Percentiles rank a stretch among this genome's conserved stretches.
Evolutionary conservation across 2,113 vertebrate genomes (phyloP).

Genomic region (Engraulis encrasicolus): DNA sequence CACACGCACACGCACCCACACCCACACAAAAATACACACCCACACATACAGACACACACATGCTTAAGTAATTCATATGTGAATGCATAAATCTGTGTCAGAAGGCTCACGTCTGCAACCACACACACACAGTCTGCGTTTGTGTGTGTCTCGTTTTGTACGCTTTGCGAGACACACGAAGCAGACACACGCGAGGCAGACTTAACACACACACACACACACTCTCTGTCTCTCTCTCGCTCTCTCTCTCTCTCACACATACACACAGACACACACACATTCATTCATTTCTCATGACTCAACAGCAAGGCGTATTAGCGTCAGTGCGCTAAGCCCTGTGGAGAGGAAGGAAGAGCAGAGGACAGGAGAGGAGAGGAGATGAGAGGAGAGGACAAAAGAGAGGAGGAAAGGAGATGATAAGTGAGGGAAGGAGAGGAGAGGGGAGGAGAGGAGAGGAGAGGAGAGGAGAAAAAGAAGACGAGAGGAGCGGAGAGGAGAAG

Average conservation of each 20-base stretch:
- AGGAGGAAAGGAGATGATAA: no score
- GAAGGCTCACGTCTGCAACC: background rate
- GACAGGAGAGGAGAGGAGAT: background rate
- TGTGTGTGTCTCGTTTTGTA: background rate
- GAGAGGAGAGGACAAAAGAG: no score
- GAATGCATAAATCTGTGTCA: background rate
- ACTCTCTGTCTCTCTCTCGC: no score
- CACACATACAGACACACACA: constrained; percentile 1
- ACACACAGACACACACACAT: no score
- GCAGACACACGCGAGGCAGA: background rate
- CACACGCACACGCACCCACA: background rate
- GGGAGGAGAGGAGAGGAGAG: no score
- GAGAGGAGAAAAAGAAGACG: no score
- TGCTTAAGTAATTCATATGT: background rate
- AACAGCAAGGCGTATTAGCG: constrained; percentile 19
- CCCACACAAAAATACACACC: background rate
- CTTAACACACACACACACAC: no score
- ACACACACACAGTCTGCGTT: background rate
- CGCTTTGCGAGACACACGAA: background rate
- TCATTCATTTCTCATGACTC: constrained; percentile 24
- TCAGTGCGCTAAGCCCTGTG: constrained; percentile 2
- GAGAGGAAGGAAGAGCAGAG: background rate
- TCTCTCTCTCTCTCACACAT: no score
- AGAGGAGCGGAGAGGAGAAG: no score
- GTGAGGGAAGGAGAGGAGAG: no score